Base-by-base conservation (phyloP, 2,888 invertebrate species). In the Melangyna quadrimaculata region DNA sequence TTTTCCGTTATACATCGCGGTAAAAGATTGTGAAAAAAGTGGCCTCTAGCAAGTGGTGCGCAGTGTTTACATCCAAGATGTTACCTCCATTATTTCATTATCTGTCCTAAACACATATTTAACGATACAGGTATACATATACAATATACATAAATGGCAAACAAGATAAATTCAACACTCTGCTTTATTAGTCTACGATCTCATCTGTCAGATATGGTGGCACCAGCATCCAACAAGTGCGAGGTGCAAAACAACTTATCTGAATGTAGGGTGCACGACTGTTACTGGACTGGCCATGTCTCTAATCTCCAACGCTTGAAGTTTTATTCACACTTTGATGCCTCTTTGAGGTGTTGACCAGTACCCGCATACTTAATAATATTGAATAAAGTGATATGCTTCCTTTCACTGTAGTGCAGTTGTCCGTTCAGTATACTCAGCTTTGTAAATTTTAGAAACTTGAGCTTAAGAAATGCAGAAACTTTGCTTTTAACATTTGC, bases 241-340 rank as follows among this genome's bases (percentile, higher is more conserved):
- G 14, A 32, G 19, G 43, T 17, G 17, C 10, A 14, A 17, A 22
- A 32, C 32, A 48, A 45, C 19, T 29, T 22, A 29, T 22, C 14
- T 22, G n/a, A 48, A 67, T 48, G 48, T 67, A 67, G 65, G 65
- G 48, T 48, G 19, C 48, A 19, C 14, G 48, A 45, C 32, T 59
- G 37, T 1, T 22, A 32, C 10, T 48, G 48, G 22, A 22, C 14
- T 48, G 48, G 22, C n/a, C 14, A 67, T 19, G 27, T 45, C 6
- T 63, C 29, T 29, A 19, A 32, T 65, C 6, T 63, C 29, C 19
- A 19, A 32, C 48, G 65, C 17, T 32, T n/a, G 2, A 14, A 29
- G 45, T 32, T 29, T 19, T 22, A 32, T 67, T 32, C 48, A 14
- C n/a, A 45, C 45, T 43, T 63, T 63, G 61, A 63, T 40, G 40